Percentiles rank a stretch among this genome's conserved stretches.
Evolutionary conservation across 2,113 vertebrate species (phyloP).

Genomic region (Prionailurus viverrinus): DNA sequence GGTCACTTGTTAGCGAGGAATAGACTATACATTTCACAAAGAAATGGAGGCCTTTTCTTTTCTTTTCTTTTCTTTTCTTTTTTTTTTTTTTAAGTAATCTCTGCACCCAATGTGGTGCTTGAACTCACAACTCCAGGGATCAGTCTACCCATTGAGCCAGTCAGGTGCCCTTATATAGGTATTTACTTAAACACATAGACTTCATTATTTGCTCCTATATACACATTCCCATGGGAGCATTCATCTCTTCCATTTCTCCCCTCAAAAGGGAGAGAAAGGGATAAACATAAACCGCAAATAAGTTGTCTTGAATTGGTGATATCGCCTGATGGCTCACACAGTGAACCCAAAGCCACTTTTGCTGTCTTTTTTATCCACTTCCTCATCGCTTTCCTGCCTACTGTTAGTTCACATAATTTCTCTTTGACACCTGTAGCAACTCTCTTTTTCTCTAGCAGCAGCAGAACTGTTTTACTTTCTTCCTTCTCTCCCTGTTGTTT

Average conservation of each 20-base stretch:
- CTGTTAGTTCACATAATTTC: conserved; percentile 23
- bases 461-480: not conserved
- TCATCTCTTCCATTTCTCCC: not conserved
- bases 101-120: not conserved
- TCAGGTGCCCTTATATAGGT: not conserved
- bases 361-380: not conserved
- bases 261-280: not conserved
- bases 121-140: not conserved
- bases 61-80: not conserved
- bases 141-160: not conserved
- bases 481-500: not conserved
- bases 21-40: conserved; percentile 23
- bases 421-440: not conserved
- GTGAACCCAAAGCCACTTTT: not conserved
- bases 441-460: not conserved
- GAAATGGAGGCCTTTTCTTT: not conserved
- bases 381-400: not conserved
- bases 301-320: not conserved
- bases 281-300: not conserved
- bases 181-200: not conserved
- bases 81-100: not conserved
- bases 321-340: not conserved
- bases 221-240: not conserved
- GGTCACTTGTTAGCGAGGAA: conserved; percentile 2
- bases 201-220: not conserved